Base-by-base conservation (phyloP, 2,797 vertebrate genomes). In the Pseudochromis fuscus region DNA sequence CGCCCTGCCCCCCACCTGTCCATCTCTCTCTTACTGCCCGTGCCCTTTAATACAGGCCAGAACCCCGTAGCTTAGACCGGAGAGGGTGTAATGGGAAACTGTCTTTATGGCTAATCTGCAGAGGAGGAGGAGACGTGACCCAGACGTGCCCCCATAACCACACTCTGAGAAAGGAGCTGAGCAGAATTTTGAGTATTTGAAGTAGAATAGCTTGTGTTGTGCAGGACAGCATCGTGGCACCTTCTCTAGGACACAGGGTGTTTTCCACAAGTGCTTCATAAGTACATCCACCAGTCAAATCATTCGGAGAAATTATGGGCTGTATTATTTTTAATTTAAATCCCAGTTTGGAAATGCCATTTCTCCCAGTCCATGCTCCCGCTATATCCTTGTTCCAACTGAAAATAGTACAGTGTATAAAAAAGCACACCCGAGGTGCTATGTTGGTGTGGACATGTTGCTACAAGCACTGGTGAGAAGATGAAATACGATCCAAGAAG, bases 71-170 rank as follows among this genome's bases (percentile, higher is more conserved):
- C 31, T 0, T 28, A 55, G 62, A 78, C 70, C 52, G 21, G 23
- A 52, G 65, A 53, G 72, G 48, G 55, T 72, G 83, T 78, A 87
- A 86, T 35, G 56, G 58, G 81, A 86, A 81, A 80, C 67, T 44
- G 68, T 67, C 63, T 82, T 87, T 62, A 56, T 67, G 73, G 74
- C 44, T 74, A 70, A 83, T 86, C 83, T 87, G 74, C 38, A 25
- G 66, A 19, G 65, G 31, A 18, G 65, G 50, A 55, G 42, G 42
- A 45, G 40, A n/a, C 5, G 19, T 85, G 83, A 89, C 84, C 85
- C 74, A 84, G 87, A 89, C 71, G 27, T 79, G 57, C 45, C 74
- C 78, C 63, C 28, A 23, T 52, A 62, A 76, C 46, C 60, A 8
- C 66, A 45, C 40, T 35, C 37, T 77, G 10, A 44, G 71, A 66